Percentiles rank a stretch among this genome's conserved stretches.
These are phyloP conservation scores for Drosophila nannoptera DNA, from an alignment of 1,140 invertebrate species.

Conservation along the genomic window DNA sequence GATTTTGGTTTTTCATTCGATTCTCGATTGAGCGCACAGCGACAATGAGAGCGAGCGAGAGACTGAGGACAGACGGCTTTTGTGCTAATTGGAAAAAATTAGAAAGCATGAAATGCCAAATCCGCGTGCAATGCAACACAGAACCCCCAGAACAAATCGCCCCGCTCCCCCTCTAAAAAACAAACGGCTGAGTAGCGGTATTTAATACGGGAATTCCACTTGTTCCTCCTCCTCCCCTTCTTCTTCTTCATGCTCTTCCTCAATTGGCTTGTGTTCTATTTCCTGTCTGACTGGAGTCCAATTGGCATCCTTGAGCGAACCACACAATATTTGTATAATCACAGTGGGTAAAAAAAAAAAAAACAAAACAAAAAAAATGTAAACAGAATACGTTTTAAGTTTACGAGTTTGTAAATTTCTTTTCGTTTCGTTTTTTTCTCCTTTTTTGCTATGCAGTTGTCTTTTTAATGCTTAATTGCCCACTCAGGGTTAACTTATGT, in stretches of 20 bases:
- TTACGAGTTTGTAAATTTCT: background rate
- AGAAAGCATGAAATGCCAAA: conserved; percentile 72
- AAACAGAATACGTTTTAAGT: conserved; percentile 14
- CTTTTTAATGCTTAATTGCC: conserved; percentile 14
- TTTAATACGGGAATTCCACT: conserved; percentile 16
- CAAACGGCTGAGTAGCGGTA: conserved; percentile 29
- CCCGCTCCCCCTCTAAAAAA: conserved; percentile 14
- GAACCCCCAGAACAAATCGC: background rate
- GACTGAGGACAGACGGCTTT: conserved; percentile 43
- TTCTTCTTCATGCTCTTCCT: conserved; percentile 3
- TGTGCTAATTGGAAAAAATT: conserved; percentile 76
- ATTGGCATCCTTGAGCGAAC: conserved; percentile 20
- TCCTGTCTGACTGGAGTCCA: conserved; percentile 23
- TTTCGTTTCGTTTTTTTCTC: background rate
- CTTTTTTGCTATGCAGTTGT: conserved; percentile 19
- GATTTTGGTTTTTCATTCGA: conserved; percentile 56
- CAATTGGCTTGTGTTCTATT: conserved; percentile 21
- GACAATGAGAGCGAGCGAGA: conserved; percentile 19
- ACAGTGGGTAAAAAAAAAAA: conserved; percentile 17
- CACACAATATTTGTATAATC: conserved; percentile 24
- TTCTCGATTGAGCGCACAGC: conserved; percentile 35
- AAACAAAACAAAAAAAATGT: conserved; percentile 16
- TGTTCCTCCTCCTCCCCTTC: too few species aligned
- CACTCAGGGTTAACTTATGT: conserved; percentile 12
- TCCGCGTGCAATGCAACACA: conserved; percentile 36